phyloP scores from a whole-genome alignment of 1,140 invertebrate genomes.

The Onthophagus taurus region DNA sequence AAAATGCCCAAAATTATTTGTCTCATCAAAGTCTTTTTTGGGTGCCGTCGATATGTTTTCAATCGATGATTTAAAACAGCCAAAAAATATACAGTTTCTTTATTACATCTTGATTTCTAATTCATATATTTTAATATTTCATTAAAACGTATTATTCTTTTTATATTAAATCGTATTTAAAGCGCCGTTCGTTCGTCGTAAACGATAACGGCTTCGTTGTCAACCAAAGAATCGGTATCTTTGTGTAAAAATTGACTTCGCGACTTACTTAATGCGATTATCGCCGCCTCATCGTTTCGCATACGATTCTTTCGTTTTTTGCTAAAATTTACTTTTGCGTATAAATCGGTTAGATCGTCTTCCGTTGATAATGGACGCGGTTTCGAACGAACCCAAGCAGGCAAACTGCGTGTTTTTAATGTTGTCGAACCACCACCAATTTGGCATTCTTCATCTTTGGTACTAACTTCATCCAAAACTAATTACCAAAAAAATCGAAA shows the following conservation, averaged over 20 bases:
- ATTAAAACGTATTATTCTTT: no score
- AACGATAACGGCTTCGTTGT: constrained; percentile 62
- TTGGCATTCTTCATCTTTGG: constrained; percentile 32
- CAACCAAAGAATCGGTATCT: constrained; percentile 47
- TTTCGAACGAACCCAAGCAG: constrained; percentile 54
- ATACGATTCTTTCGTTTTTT: constrained; percentile 64
- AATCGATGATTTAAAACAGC: no score
- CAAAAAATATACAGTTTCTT: constrained; percentile 13
- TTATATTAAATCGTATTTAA: no score
- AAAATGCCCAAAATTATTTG: no score
- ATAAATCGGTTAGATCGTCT: constrained; percentile 58
- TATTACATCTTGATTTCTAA: no score
- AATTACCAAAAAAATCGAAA: background rate
- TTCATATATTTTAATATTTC: no score
- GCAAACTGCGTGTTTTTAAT: constrained; percentile 57
- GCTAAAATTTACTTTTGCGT: constrained; percentile 63
- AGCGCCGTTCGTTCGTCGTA: constrained; percentile 64
- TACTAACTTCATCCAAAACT: constrained; percentile 51
- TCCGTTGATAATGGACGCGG: constrained; percentile 54
- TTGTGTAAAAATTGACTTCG: constrained; percentile 53
- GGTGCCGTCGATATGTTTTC: no score
- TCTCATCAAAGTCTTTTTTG: no score
- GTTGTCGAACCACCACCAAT: constrained; percentile 41
- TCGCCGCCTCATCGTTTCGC: constrained; percentile 63
- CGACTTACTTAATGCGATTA: constrained; percentile 64